These are phyloP conservation scores for Gymnosoma rotundatum DNA, from an alignment of 2,888 invertebrate species.

Conservation along the genomic window DNA sequence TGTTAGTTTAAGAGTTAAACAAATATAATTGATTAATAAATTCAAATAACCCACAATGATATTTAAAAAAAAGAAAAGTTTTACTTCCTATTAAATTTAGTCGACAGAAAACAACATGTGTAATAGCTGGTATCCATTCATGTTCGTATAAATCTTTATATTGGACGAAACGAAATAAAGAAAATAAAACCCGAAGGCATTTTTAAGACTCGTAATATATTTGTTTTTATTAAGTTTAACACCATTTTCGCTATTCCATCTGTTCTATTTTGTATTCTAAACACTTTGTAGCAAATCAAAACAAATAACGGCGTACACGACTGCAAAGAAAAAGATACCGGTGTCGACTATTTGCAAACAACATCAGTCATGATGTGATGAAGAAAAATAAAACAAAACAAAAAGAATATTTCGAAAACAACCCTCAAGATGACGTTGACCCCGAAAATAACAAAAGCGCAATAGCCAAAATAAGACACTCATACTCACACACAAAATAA, in stretches of 20 bases:
- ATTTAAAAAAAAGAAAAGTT: no score
- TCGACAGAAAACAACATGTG: no score
- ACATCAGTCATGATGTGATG: slow-evolving; percentile 49
- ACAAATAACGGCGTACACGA: slow-evolving; percentile 53
- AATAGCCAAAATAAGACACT: slow-evolving; percentile 59
- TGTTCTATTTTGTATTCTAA: slow-evolving; percentile 44
- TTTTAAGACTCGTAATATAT: slow-evolving; percentile 21
- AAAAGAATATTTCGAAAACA: slow-evolving; percentile 67
- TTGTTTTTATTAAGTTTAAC: slow-evolving; percentile 14
- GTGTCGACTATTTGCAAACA: slow-evolving; percentile 58
- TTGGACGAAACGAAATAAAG: not conserved
- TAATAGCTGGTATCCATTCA: no score
- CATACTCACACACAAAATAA: not conserved
- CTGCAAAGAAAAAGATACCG: slow-evolving; percentile 64
- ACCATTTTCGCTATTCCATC: slow-evolving; percentile 40
- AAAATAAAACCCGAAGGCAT: slow-evolving; percentile 18
- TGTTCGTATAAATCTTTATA: not conserved
- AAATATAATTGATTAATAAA: no score
- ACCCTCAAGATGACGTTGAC: slow-evolving; percentile 74
- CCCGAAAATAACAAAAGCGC: slow-evolving; percentile 71
- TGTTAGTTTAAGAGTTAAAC: no score
- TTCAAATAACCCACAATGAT: no score
- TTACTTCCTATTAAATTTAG: no score
- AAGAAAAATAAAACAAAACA: slow-evolving; percentile 14
- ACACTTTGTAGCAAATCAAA: slow-evolving; percentile 59